These are phyloP conservation scores for Amblyraja radiata DNA, from an alignment of 2,797 vertebrate genomes.

Conservation along the genomic window DNA sequence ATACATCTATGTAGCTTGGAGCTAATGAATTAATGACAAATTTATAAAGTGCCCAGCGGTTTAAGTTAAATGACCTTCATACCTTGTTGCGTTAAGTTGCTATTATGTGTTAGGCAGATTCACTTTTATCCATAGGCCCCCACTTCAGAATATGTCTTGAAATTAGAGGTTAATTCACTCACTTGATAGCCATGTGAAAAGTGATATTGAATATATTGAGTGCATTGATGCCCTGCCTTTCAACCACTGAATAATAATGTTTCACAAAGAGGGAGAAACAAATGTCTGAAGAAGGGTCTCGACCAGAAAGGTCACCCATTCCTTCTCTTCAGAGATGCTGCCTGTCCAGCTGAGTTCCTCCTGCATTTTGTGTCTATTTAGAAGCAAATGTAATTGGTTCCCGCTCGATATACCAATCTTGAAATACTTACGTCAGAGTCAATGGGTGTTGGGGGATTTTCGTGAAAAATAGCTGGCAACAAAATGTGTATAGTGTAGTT, in stretches of 20 bases:
- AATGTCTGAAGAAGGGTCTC: too few relatives aligned
- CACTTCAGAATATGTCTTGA: too few relatives aligned
- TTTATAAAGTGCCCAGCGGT: neutral
- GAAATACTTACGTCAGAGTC: slow-evolving; percentile 46
- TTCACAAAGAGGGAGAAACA: too few relatives aligned
- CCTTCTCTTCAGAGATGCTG: too few relatives aligned
- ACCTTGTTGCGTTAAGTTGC: too few relatives aligned
- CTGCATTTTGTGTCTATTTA: too few relatives aligned
- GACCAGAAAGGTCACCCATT: too few relatives aligned
- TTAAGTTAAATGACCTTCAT: too few relatives aligned
- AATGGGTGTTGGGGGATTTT: slow-evolving; percentile 49
- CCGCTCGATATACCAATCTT: neutral
- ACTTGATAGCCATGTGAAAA: neutral
- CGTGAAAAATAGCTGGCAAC: slow-evolving; percentile 55
- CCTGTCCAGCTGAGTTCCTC: too few relatives aligned
- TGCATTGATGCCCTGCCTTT: neutral
- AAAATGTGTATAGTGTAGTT: slow-evolving; percentile 56
- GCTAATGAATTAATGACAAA: neutral
- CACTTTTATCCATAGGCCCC: too few relatives aligned
- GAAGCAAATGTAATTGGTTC: neutral
- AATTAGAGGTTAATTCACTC: neutral
- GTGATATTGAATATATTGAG: neutral
- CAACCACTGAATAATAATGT: neutral
- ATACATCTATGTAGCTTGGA: neutral
- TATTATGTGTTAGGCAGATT: too few relatives aligned